These are phyloP conservation scores for Chironomus tepperi DNA, from an alignment of 1,140 invertebrate species.

Conservation along the genomic window DNA sequence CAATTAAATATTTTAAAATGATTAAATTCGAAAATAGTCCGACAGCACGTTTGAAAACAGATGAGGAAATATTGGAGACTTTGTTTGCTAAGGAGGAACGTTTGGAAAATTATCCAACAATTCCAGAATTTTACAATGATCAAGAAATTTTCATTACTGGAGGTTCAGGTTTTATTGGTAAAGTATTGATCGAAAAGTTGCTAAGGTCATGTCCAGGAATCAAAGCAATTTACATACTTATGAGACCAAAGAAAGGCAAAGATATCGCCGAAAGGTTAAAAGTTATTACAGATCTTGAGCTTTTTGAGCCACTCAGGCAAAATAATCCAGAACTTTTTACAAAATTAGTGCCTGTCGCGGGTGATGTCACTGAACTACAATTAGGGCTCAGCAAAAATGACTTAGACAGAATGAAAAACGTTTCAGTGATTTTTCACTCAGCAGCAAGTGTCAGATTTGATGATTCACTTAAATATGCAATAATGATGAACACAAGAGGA, in stretches of 20 bases:
- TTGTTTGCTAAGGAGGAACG: not conserved
- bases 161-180: constrained; percentile 73
- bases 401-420: constrained; percentile 46
- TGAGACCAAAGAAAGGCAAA: constrained; percentile 69
- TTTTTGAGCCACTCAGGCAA: constrained; percentile 42
- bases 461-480: constrained; percentile 53
- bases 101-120: constrained; percentile 26
- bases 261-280: constrained; percentile 43
- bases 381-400: constrained; percentile 43
- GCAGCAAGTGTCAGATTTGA: constrained; percentile 88
- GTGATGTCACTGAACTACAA: constrained; percentile 57
- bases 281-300: not conserved
- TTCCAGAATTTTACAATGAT: constrained; percentile 44
- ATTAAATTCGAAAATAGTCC: not conserved
- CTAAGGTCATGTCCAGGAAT: constrained; percentile 60
- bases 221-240: constrained; percentile 65
- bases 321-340: constrained; percentile 39
- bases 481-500: constrained; percentile 45
- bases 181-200: constrained; percentile 78
- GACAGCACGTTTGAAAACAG: not conserved
- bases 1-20: not conserved
- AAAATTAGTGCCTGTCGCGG: constrained; percentile 65
- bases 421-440: constrained; percentile 78
- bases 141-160: constrained; percentile 55
- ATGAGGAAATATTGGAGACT: not conserved